Evolutionary conservation across 2,888 invertebrate species (phyloP), one percentile per base, ranked within the genome.

Genomic region (Callyntrura sp.): DNA sequence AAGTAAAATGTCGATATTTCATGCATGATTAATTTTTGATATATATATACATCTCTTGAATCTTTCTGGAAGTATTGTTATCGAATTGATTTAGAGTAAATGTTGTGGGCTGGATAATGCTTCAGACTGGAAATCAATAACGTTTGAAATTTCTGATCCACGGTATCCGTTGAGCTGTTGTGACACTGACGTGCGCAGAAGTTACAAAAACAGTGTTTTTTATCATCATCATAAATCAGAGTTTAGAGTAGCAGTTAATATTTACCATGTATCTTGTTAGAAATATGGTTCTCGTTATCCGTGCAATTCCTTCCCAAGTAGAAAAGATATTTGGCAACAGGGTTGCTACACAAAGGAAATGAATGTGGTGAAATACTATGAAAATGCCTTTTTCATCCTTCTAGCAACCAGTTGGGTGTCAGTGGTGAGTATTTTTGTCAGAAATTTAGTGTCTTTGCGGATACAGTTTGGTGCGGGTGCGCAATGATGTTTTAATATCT

Each of bases 131-230:
- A 45, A 57, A n/a, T 85, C 68, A 45, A 1, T 23, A 0, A n/a
- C 73, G 3, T 81, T 82, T 28, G 2, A 20, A 81, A 45, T 51
- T 48, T 62, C 48, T 0, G 82, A 90, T 25, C 86, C 85, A 14
- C 25, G 76, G 62, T 86, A 76, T 60, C 86, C 85, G 12, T 55
- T 25, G n/a, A 90, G 90, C 45, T 90, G 90, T 35, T 90, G 90
- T 62, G 43, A 90, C 70, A 45, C 81, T 5, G n/a, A 51, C 5
- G 81, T 81, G 20, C 2, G 9, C 2, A 20, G 17, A 20, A 9
- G 17, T 17, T 60, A 60, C 9, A 20, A 20, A 60, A 60, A 3
- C 20, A n/a, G n/a, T 17, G 2, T 60, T 20, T n/a, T 68, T n/a
- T n/a, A n/a, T n/a, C n/a, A n/a, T n/a, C n/a, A 65, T 6, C 6